Evolutionary conservation across 2,888 invertebrate genomes (phyloP).

Genomic region (Hoplodrina ambigua): DNA sequence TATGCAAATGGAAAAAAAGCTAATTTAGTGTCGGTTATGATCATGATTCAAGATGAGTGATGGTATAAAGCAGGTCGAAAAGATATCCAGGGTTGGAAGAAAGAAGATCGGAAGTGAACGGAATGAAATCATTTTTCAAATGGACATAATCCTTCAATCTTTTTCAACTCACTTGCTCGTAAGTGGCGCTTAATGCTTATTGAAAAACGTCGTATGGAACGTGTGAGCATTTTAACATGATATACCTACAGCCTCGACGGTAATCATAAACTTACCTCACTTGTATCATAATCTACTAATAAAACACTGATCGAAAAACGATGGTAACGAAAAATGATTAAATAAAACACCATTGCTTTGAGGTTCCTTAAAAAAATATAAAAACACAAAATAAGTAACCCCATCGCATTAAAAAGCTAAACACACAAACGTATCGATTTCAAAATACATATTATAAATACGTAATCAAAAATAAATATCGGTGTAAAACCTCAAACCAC

Average conservation of each 20-base stretch:
- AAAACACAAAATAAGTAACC: constrained; percentile 9
- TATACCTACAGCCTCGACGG: too few species aligned
- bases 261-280: too few species aligned
- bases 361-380: constrained; percentile 7
- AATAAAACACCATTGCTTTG: not conserved
- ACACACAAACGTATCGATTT: constrained; percentile 69
- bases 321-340: not conserved
- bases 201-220: too few species aligned
- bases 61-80: not conserved
- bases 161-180: too few species aligned
- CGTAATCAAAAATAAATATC: constrained; percentile 76
- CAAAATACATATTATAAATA: constrained; percentile 73
- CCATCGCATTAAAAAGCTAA: constrained; percentile 42
- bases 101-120: not conserved
- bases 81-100: not conserved
- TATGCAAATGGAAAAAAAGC: constrained; percentile 39
- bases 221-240: too few species aligned
- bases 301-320: not conserved
- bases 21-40: constrained; percentile 19
- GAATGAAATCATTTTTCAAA: not conserved
- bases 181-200: too few species aligned
- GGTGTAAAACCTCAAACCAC: constrained; percentile 67
- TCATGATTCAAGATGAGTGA: constrained; percentile 6
- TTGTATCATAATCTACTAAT: too few species aligned
- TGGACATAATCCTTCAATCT: too few species aligned